Evolutionary conservation across 53 echinoderm and acorn worm genomes (phyloP).

Genomic region (Arbacia lixula): DNA sequence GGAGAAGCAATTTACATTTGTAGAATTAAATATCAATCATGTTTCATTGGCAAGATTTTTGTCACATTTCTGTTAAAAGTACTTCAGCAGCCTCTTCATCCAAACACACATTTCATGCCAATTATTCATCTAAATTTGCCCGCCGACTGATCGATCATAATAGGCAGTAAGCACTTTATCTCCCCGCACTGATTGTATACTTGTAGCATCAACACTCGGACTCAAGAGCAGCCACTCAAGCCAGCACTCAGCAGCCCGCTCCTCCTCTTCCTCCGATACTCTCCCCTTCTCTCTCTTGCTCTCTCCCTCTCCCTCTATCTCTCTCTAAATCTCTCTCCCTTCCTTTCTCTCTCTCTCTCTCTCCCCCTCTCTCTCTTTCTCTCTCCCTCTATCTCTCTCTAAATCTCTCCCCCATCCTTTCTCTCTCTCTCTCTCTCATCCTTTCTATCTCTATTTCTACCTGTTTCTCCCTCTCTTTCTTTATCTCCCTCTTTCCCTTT

Average conservation of each 20-base stretch:
- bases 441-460: not conserved
- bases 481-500: not conserved
- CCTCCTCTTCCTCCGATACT: constrained; percentile 2
- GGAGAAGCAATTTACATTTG: constrained; percentile 8
- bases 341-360: not conserved
- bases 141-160: constrained; percentile 38
- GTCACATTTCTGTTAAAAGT: constrained; percentile 1
- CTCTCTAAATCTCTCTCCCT: not conserved
- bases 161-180: constrained; percentile 12
- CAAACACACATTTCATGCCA: constrained; percentile 48
- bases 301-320: not conserved
- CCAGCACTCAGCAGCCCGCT: constrained; percentile 28
- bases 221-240: constrained; percentile 22
- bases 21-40: constrained; percentile 13
- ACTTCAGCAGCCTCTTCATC: constrained; percentile 17
- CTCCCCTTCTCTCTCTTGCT: not conserved
- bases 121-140: constrained; percentile 44
- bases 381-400: not conserved
- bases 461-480: not conserved
- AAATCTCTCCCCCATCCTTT: not conserved
- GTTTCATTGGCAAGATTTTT: not conserved
- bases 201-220: constrained; percentile 43
- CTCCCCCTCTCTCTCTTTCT: not conserved
- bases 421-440: not conserved
- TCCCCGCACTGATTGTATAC: constrained; percentile 43